Percentiles rank a stretch among this genome's conserved stretches.
These are phyloP conservation scores for Drosophila fungiperda DNA, from an alignment of 2,888 invertebrate genomes.

Conservation along the genomic window DNA sequence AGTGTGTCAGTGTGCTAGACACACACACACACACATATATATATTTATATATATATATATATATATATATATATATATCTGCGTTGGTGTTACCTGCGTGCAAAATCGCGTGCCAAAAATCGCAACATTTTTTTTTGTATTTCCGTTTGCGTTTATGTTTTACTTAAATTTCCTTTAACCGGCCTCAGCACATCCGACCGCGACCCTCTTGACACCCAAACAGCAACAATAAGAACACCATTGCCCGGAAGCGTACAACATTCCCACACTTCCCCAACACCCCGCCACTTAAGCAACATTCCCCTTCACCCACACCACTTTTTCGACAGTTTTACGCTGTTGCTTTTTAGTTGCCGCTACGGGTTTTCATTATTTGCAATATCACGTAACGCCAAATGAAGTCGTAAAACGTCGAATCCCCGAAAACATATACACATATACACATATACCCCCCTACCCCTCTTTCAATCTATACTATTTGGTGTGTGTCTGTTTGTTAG, in stretches of 20 bases:
- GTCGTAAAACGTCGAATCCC: constrained; percentile 68
- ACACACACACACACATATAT: constrained; percentile 24
- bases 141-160: constrained; percentile 80
- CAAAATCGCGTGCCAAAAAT: constrained; percentile 62
- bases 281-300: constrained; percentile 50
- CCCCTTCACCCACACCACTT: not conserved
- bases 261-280: not conserved
- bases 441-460: constrained; percentile 6
- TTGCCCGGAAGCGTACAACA: constrained; percentile 36
- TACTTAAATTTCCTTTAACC: constrained; percentile 78
- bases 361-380: constrained; percentile 69
- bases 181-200: constrained; percentile 76
- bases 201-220: constrained; percentile 24
- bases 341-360: constrained; percentile 54
- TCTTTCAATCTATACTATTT: not conserved
- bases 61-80: constrained; percentile 5
- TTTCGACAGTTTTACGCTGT: constrained; percentile 55
- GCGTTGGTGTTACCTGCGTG: constrained; percentile 49
- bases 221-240: not conserved
- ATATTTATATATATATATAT: constrained; percentile 13
- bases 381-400: constrained; percentile 76
- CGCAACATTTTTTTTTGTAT: constrained; percentile 64
- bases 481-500: constrained; percentile 2
- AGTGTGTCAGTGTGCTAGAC: constrained; percentile 61
- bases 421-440: constrained; percentile 21